Percentiles rank a stretch among this genome's conserved stretches.
Conservation (phyloP, 2,113 vertebrate species). For the Saguinus midas region DNA sequence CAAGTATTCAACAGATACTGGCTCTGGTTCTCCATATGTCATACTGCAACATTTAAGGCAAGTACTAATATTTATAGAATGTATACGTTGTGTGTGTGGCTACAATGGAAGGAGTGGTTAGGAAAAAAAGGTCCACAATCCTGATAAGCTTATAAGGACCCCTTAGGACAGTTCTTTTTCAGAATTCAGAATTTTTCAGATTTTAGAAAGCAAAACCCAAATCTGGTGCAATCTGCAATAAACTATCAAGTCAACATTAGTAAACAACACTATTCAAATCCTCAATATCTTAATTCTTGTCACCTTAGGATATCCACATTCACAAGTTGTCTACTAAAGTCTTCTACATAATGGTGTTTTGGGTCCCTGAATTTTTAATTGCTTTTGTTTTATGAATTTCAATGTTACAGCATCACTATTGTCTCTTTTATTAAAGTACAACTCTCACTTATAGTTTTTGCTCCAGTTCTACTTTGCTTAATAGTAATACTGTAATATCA, state of each 20-base stretch:
- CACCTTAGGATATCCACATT: background rate
- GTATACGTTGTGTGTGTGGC: background rate
- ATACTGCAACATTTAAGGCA: background rate
- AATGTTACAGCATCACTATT: background rate
- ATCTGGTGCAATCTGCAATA: background rate
- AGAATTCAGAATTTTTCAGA: background rate
- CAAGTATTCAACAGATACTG: background rate
- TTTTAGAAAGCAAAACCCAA: background rate
- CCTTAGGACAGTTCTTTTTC: background rate
- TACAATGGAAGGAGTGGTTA: fast-evolving
- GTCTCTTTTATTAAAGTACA: background rate
- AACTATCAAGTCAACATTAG: background rate
- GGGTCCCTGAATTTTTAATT: background rate
- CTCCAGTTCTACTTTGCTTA: background rate
- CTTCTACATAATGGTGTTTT: background rate
- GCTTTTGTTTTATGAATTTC: background rate
- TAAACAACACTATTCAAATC: background rate
- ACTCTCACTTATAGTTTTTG: background rate
- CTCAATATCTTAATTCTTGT: background rate
- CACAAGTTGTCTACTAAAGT: background rate
- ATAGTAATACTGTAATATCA: background rate
- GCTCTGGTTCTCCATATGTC: background rate
- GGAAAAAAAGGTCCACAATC: background rate
- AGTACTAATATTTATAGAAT: background rate
- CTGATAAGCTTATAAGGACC: background rate